phyloP scores from a whole-genome alignment of 2,113 vertebrate species.

The Pycnonotus jocosus region DNA sequence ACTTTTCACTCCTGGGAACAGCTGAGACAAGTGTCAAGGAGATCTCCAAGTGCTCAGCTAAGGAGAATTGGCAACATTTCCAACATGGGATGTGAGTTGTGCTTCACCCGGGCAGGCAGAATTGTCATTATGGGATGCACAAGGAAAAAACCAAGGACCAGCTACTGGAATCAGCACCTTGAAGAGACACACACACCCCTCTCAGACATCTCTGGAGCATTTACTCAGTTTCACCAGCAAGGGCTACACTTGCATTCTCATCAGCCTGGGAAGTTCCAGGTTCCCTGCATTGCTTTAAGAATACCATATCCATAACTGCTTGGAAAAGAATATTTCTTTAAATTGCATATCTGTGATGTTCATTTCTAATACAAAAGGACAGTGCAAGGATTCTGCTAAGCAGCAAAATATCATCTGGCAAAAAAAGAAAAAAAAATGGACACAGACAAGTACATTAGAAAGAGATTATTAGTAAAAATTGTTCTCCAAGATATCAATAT shows the following conservation, averaged over 20 bases:
- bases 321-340: neutral
- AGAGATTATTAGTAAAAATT: neutral
- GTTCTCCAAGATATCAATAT: neutral
- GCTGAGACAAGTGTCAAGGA: neutral
- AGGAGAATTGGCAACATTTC: neutral
- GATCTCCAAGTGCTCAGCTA: fast-evolving
- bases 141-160: neutral
- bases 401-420: neutral
- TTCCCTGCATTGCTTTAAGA: neutral
- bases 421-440: neutral
- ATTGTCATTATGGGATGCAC: neutral
- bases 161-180: neutral
- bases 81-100: fast-evolving
- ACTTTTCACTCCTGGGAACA: neutral
- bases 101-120: neutral
- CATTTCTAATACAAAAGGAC: neutral
- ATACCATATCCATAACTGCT: neutral
- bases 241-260: neutral
- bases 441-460: neutral
- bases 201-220: neutral
- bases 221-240: neutral
- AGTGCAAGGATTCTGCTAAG: neutral
- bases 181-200: neutral
- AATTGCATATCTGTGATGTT: neutral
- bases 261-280: neutral